Conservation (phyloP, 1,140 invertebrate species). For the Saxidomus purpurata region DNA sequence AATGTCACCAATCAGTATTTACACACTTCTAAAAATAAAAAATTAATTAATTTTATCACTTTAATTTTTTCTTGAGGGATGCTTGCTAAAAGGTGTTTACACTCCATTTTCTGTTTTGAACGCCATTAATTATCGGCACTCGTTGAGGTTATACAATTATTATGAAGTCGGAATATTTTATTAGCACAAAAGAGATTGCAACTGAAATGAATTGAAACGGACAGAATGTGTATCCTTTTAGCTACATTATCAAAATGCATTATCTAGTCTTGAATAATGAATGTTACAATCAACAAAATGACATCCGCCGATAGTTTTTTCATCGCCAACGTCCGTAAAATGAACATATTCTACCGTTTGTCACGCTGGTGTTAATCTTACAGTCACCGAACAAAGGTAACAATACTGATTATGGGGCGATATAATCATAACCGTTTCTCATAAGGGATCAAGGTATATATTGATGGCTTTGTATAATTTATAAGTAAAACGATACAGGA, state of each 20-base stretch:
- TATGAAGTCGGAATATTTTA: not conserved
- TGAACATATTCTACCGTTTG: slow-evolving; percentile 31
- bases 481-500: slow-evolving; percentile 23
- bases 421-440: not conserved
- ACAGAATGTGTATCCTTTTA: slow-evolving; percentile 23
- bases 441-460: slow-evolving; percentile 32
- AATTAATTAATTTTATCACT: no score
- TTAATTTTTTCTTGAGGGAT: not conserved
- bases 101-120: not conserved
- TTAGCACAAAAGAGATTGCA: not conserved
- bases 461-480: slow-evolving; percentile 4
- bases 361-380: slow-evolving; percentile 29
- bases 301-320: not conserved
- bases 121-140: not conserved
- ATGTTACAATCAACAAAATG: slow-evolving; percentile 38
- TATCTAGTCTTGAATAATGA: slow-evolving; percentile 23
- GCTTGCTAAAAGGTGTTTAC: not conserved
- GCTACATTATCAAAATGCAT: slow-evolving; percentile 3
- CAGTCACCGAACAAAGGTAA: slow-evolving; percentile 27
- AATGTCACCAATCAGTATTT: no score
- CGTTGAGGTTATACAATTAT: not conserved
- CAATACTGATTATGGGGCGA: not conserved
- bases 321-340: slow-evolving; percentile 34
- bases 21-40: no score
- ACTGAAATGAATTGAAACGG: not conserved